These are phyloP conservation scores for Austrofundulus limnaeus DNA, from an alignment of 2,113 vertebrate genomes.

Conservation along the genomic window DNA sequence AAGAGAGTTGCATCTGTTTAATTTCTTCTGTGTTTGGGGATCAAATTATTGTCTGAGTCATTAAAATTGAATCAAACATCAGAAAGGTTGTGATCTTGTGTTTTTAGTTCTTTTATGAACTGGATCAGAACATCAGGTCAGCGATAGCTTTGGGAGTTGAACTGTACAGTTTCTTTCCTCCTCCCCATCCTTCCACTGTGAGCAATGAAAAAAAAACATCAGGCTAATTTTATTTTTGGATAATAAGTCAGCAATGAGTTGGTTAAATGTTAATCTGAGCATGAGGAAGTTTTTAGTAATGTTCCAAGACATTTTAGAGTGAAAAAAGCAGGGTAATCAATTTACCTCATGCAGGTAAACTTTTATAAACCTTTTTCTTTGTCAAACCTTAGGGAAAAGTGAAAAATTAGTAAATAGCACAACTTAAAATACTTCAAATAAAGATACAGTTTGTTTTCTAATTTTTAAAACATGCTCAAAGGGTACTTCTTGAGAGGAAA, in stretches of 20 bases:
- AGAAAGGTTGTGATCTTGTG: no score
- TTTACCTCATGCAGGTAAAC: conserved; percentile 88
- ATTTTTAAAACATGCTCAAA: not conserved
- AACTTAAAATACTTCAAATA: conserved; percentile 1
- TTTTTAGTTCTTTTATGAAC: not conserved
- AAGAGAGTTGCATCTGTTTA: no score
- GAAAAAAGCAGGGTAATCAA: conserved; percentile 52
- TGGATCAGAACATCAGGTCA: not conserved
- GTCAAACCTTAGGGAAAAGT: conserved; percentile 88
- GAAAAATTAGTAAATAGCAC: conserved; percentile 18
- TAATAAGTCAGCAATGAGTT: conserved; percentile 29
- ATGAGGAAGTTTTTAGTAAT: conserved; percentile 7
- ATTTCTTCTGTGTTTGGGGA: no score
- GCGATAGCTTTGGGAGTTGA: not conserved
- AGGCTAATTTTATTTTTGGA: not conserved
- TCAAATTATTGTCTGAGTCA: no score
- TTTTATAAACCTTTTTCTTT: conserved; percentile 87
- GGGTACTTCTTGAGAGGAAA: not conserved
- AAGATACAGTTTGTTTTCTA: not conserved
- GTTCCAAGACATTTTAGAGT: conserved; percentile 5
- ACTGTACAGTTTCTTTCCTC: no score
- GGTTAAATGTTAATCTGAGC: conserved; percentile 50
- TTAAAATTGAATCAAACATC: no score
- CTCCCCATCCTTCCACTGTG: not conserved
- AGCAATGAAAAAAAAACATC: conserved; percentile 7